Conservation (phyloP, 2,113 vertebrate genomes). For the Cepphus grylle region DNA sequence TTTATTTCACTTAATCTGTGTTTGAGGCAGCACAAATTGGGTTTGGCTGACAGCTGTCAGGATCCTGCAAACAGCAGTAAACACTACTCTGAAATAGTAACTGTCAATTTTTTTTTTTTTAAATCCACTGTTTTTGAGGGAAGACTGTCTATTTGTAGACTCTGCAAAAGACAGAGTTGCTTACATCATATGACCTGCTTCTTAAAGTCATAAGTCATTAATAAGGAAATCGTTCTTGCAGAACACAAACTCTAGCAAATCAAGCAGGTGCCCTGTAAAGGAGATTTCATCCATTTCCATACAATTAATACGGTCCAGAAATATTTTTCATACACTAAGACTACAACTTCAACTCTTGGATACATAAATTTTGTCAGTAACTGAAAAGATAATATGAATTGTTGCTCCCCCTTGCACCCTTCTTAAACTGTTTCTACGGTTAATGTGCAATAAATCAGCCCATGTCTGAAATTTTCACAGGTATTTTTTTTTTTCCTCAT, state of each 20-base stretch:
- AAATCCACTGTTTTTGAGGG: background rate
- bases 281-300: background rate
- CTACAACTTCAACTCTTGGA: background rate
- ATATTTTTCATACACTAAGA: background rate
- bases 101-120: background rate
- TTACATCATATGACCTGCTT: background rate
- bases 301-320: background rate
- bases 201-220: background rate
- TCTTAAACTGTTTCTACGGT: background rate
- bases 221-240: background rate
- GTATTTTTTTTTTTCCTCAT: background rate
- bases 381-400: background rate
- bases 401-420: background rate
- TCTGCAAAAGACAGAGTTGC: background rate
- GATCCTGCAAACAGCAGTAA: background rate
- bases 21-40: background rate
- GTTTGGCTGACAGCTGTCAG: background rate
- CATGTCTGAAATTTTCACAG: background rate
- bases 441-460: background rate
- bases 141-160: background rate
- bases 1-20: background rate
- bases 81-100: background rate
- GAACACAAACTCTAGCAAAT: background rate
- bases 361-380: background rate
- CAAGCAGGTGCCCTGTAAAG: background rate